phyloP scores from a whole-genome alignment of 2,113 vertebrate genomes.

The Antigone vipio region DNA sequence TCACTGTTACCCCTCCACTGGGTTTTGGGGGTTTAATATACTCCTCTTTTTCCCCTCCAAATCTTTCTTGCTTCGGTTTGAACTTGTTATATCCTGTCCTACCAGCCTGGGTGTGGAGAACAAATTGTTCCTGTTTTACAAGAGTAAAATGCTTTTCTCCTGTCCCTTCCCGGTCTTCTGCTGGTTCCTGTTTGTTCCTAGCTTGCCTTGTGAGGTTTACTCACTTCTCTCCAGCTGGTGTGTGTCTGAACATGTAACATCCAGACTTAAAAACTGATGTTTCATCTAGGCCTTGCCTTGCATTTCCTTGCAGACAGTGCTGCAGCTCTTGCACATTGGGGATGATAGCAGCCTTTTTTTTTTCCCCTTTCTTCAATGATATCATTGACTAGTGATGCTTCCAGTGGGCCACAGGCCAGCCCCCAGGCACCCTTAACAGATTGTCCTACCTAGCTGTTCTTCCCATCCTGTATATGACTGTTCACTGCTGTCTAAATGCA shows the following conservation, averaged over 20 bases:
- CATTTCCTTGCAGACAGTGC: background rate
- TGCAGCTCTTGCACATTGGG: background rate
- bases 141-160: background rate
- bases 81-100: background rate
- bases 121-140: background rate
- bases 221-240: background rate
- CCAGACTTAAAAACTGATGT: background rate
- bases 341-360: background rate
- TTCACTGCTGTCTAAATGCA: background rate
- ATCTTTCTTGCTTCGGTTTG: background rate
- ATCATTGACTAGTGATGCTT: background rate
- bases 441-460: background rate
- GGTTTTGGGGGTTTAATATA: background rate
- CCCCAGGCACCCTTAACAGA: background rate
- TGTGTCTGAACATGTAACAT: background rate
- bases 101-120: background rate
- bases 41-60: background rate
- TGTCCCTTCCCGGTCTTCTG: background rate
- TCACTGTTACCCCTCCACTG: background rate
- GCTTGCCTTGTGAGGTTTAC: background rate
- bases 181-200: background rate
- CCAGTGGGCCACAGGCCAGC: background rate
- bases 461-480: background rate
- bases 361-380: background rate
- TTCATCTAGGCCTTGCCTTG: background rate